A percentile compares a stretch with the other conserved stretches of the same genome.
Conservation (phyloP, 2,888 invertebrate species). For the Tolmerus cingulatus region DNA sequence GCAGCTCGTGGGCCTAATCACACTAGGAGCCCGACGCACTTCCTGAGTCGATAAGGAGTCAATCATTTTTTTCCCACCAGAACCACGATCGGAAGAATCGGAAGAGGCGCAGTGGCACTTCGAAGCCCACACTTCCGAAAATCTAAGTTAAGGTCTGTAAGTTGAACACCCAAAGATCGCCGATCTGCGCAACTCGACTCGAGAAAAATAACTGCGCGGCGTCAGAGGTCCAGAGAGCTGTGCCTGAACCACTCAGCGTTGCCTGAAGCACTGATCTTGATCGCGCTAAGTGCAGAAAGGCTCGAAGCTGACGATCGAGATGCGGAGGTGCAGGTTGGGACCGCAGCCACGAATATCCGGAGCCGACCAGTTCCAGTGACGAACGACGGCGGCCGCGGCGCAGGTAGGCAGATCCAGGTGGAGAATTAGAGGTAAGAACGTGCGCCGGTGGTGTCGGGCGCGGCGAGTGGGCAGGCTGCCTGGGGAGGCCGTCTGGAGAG, state of each 20-base stretch:
- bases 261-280: slow-evolving; percentile 26
- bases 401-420: not conserved
- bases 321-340: slow-evolving; percentile 23
- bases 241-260: slow-evolving; percentile 4
- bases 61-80: not conserved
- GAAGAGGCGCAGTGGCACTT: not conserved
- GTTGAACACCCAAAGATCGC: not conserved
- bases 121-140: not conserved
- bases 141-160: not conserved
- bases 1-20: not conserved
- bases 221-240: not conserved
- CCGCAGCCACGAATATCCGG: not conserved
- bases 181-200: not conserved
- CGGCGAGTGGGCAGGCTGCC: not conserved
- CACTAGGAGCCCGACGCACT: not conserved
- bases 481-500: not conserved
- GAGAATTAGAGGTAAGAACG: not conserved
- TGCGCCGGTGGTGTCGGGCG: not conserved
- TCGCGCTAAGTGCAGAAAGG: slow-evolving; percentile 7
- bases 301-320: slow-evolving; percentile 1
- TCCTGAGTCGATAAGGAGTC: not conserved
- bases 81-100: not conserved
- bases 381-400: not conserved
- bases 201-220: not conserved
- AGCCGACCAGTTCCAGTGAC: not conserved